Percentiles rank a stretch among this genome's conserved stretches.
These are phyloP conservation scores for Glomeris maerens DNA, from an alignment of 1,140 invertebrate species.

Conservation along the genomic window DNA sequence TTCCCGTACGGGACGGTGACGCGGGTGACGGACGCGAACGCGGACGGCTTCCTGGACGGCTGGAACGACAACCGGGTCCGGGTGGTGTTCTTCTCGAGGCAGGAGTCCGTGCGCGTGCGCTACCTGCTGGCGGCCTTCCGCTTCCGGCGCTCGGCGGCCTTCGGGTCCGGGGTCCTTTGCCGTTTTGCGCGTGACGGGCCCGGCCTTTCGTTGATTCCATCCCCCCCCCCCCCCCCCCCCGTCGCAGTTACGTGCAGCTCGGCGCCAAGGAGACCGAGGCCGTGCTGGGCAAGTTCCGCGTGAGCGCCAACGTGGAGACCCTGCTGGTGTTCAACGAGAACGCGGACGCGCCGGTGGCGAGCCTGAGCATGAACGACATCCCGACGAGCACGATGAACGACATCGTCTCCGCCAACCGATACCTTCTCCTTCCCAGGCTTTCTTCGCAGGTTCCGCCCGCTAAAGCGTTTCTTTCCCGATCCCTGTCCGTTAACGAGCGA, in stretches of 20 bases:
- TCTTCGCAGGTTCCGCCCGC: conserved; percentile 61
- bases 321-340: conserved; percentile 86
- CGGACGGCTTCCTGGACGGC: conserved; percentile 63
- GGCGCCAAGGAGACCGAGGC: conserved; percentile 39
- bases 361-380: conserved; percentile 71
- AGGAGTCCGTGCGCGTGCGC: conserved; percentile 55
- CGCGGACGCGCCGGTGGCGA: conserved; percentile 58
- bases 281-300: conserved; percentile 45
- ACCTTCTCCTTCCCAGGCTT: conserved; percentile 68
- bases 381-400: conserved; percentile 71
- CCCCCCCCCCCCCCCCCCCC: no score
- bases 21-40: conserved; percentile 51
- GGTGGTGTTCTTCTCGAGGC: conserved; percentile 70
- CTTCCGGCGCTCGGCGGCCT: conserved; percentile 67
- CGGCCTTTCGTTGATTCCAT: no score
- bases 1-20: conserved; percentile 64
- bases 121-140: conserved; percentile 79
- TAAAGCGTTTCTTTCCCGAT: neutral
- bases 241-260: conserved; percentile 49
- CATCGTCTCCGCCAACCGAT: conserved; percentile 75
- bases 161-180: no score
- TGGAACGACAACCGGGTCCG: conserved; percentile 85
- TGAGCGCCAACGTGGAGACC: conserved; percentile 62
- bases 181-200: no score
- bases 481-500: neutral